phyloP scores from a whole-genome alignment of 2,113 vertebrate species.

The Serinus canaria region DNA sequence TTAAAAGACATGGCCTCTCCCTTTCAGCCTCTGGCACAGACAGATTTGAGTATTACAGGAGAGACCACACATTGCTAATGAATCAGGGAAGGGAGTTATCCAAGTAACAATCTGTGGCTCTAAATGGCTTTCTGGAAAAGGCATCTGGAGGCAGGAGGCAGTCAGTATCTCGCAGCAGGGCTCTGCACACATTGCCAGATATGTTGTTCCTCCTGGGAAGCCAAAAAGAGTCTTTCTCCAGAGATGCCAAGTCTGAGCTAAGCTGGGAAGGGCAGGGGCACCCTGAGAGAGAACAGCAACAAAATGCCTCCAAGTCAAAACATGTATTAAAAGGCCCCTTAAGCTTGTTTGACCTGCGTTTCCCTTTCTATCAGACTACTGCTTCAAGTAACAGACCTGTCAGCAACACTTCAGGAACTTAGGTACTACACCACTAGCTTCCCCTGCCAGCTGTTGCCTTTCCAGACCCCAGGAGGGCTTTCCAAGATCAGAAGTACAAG shows the following conservation, averaged over 20 bases:
- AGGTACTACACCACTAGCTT: not conserved
- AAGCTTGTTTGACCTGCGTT: not conserved
- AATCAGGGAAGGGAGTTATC: slow-evolving; percentile 3
- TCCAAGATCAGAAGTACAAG: not conserved
- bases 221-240: not conserved
- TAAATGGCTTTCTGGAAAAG: slow-evolving; percentile 49
- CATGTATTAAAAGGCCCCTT: not conserved
- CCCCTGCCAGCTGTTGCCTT: not conserved
- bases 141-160: not conserved
- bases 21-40: not conserved
- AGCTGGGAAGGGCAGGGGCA: not conserved
- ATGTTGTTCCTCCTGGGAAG: not conserved
- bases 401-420: not conserved
- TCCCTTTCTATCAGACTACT: not conserved
- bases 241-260: not conserved
- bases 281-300: not conserved
- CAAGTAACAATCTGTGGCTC: slow-evolving; percentile 17
- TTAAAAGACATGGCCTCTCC: slow-evolving; percentile 45
- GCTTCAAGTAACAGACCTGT: not conserved
- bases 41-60: slow-evolving; percentile 8
- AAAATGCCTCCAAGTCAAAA: slow-evolving; percentile 13
- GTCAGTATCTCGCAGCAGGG: not conserved
- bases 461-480: not conserved
- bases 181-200: not conserved
- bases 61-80: not conserved